Percentiles rank a stretch among this genome's conserved stretches.
Conservation (phyloP, 1,140 invertebrate genomes). For the Leptoteleia sp. region DNA sequence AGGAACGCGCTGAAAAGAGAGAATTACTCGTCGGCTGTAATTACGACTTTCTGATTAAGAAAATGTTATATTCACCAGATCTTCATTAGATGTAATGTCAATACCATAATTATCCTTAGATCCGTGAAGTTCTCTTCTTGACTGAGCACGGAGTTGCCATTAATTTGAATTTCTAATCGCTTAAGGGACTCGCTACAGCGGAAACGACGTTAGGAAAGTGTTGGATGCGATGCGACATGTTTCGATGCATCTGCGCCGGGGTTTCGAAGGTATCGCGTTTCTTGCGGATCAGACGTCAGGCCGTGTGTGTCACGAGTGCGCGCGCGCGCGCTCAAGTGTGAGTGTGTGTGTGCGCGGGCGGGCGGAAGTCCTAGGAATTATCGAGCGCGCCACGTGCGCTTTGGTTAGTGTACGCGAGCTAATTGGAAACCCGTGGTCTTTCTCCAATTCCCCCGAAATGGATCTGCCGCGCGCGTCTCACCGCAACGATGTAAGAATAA, state of each 20-base stretch:
- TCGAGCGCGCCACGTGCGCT: slow-evolving; percentile 25
- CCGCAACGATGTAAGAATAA: slow-evolving; percentile 19
- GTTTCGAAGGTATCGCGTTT: slow-evolving; percentile 62
- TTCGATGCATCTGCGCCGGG: slow-evolving; percentile 38
- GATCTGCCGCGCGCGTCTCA: slow-evolving; percentile 40
- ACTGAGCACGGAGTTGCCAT: slow-evolving; percentile 8
- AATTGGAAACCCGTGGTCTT: slow-evolving; percentile 43
- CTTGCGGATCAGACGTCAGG: slow-evolving; percentile 39
- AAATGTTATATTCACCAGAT: slow-evolving; percentile 1
- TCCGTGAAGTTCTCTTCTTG: slow-evolving; percentile 7
- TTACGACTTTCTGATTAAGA: slow-evolving; percentile 1
- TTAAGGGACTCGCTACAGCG: slow-evolving; percentile 20
- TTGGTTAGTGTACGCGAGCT: slow-evolving; percentile 19
- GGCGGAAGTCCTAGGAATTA: slow-evolving; percentile 39
- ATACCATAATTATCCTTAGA: slow-evolving; percentile 28
- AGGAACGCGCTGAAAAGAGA: too few relatives aligned
- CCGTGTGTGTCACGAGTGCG: too few relatives aligned
- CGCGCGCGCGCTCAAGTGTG: too few relatives aligned
- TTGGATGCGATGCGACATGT: slow-evolving; percentile 28
- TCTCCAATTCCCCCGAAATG: slow-evolving; percentile 19
- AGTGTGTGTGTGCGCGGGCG: too few relatives aligned
- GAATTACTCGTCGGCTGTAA: too few relatives aligned
- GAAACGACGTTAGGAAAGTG: slow-evolving; percentile 23
- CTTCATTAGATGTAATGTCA: slow-evolving; percentile 14
- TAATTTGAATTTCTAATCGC: slow-evolving; percentile 48